A percentile compares a stretch with the other conserved stretches of the same genome.
Evolutionary conservation across 2,797 vertebrate species (phyloP).

Genomic region (Peromyscus aztecus): DNA sequence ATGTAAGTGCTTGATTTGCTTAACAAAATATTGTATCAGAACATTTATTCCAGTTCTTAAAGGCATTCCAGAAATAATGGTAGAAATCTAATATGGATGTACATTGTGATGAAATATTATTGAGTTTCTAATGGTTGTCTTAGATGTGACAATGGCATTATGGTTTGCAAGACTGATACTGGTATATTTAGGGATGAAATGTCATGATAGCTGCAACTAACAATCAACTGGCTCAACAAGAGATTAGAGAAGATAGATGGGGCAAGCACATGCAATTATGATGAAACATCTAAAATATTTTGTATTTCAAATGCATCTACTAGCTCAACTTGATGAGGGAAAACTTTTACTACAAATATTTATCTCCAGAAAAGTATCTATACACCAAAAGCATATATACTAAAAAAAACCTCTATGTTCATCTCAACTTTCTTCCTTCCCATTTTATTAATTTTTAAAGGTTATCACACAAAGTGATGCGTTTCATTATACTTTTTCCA

Average conservation of each 20-base stretch:
- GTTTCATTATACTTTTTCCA: background rate
- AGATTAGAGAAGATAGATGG: background rate
- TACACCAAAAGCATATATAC: background rate
- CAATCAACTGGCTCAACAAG: background rate
- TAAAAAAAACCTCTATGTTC: background rate
- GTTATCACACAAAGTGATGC: background rate
- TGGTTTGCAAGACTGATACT: background rate
- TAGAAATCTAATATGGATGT: constrained; percentile 29
- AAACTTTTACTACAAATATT: constrained; percentile 31
- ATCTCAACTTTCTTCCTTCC: background rate
- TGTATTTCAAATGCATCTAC: constrained; percentile 32
- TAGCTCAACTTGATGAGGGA: background rate
- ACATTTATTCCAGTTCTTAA: constrained; percentile 46
- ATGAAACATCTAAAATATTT: constrained; percentile 43
- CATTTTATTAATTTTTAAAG: background rate
- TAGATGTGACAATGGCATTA: background rate
- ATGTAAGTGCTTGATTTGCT: constrained; percentile 58
- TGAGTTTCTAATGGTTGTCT: background rate
- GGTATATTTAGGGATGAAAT: background rate
- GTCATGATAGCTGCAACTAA: background rate
- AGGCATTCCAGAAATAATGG: background rate
- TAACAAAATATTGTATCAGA: constrained; percentile 61
- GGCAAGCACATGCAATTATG: background rate
- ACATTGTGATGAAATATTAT: background rate
- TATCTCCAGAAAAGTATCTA: constrained; percentile 27